A percentile compares a stretch with the other conserved stretches of the same genome.
Evolutionary conservation across 2,888 invertebrate species (phyloP).

Genomic region (Tetranychus piercei): DNA sequence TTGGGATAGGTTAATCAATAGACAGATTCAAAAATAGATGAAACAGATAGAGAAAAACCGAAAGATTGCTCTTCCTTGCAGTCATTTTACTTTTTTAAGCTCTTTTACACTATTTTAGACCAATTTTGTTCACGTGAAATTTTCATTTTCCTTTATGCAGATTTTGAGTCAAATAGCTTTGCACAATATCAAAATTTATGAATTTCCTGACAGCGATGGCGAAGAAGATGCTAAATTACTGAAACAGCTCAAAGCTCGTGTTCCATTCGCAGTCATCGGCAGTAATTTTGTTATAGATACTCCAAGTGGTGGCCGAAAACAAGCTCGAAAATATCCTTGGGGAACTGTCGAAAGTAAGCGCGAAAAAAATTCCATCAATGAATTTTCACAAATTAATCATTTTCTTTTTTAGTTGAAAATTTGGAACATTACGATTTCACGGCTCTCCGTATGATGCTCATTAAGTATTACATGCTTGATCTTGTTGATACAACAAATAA

Average conservation of each 20-base stretch:
- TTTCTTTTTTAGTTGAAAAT: slow-evolving; percentile 55
- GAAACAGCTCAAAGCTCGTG: slow-evolving; percentile 55
- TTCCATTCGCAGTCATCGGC: slow-evolving; percentile 96
- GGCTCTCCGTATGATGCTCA: slow-evolving; percentile 86
- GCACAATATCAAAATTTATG: slow-evolving; percentile 96
- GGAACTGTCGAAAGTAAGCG: slow-evolving; percentile 72
- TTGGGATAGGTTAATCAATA: no score
- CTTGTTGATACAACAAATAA: slow-evolving; percentile 94
- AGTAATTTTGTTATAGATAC: slow-evolving; percentile 81
- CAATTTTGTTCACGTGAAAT: no score
- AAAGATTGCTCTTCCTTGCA: no score
- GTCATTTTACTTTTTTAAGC: no score
- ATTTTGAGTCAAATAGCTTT: slow-evolving; percentile 84
- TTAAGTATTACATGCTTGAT: slow-evolving; percentile 62
- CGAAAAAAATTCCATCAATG: slow-evolving; percentile 29
- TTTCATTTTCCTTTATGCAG: slow-evolving; percentile 34
- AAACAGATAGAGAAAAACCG: no score
- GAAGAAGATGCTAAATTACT: slow-evolving; percentile 54
- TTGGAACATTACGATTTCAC: slow-evolving; percentile 97
- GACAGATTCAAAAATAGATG: no score
- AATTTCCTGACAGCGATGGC: slow-evolving; percentile 70
- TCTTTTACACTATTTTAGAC: background rate
- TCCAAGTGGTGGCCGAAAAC: slow-evolving; percentile 36
- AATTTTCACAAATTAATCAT: slow-evolving; percentile 29
- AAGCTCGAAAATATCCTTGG: slow-evolving; percentile 94